Conservation (phyloP, 1,140 invertebrate species). For the Augochlora pura region DNA sequence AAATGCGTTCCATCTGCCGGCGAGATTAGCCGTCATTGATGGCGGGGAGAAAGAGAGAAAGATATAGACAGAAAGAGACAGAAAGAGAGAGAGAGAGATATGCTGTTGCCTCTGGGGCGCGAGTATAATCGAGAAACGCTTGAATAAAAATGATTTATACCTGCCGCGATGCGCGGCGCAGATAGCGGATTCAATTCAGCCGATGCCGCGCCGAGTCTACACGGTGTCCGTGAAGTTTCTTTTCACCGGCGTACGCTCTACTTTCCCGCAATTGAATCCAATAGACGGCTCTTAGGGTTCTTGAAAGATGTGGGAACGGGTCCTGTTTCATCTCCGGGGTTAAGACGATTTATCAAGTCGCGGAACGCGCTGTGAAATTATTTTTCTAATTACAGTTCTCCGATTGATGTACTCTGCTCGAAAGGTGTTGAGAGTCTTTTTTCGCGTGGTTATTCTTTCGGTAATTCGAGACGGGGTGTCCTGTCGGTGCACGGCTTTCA, state of each 20-base stretch:
- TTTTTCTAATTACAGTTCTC: no score
- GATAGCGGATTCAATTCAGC: conserved; percentile 64
- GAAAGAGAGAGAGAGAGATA: neutral
- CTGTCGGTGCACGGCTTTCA: no score
- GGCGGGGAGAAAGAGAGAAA: neutral
- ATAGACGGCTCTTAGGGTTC: neutral
- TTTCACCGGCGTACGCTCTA: neutral
- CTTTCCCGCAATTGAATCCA: conserved; percentile 16
- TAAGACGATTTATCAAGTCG: no score
- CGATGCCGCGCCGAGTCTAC: conserved; percentile 19
- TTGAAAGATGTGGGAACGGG: conserved; percentile 7
- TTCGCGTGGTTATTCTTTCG: no score
- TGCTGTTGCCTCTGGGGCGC: neutral
- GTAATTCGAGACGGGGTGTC: no score
- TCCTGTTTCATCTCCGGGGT: neutral
- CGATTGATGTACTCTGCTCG: no score
- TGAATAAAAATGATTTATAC: conserved; percentile 65
- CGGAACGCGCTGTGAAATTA: no score
- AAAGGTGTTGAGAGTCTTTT: no score
- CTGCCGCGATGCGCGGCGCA: conserved; percentile 46
- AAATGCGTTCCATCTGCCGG: conserved; percentile 51
- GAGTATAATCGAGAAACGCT: conserved; percentile 43
- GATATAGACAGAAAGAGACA: neutral
- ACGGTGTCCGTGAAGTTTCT: conserved; percentile 29
- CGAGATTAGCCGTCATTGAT: conserved; percentile 50